Evolutionary conservation across 2,113 vertebrate species (phyloP), one percentile per base, ranked within the genome.

Genomic region (Crotalus helleri): DNA sequence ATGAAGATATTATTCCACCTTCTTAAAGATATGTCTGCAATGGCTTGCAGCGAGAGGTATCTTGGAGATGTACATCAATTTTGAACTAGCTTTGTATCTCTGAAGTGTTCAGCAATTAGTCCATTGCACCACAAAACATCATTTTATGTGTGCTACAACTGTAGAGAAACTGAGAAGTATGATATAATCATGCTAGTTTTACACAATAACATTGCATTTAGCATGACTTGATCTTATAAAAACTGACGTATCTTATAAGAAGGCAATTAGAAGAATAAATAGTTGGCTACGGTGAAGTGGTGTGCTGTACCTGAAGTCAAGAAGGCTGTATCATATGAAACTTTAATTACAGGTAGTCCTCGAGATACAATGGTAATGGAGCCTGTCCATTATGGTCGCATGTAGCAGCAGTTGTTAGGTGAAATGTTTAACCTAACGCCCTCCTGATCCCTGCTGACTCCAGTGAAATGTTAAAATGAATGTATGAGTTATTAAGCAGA

Each of bases 261-360:
- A 26, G 9, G 33, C 55, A 12, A 59, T 49, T 26, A 54, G 4
- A 8, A 54, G 3, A 8, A 51, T n/a, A 6, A 3, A 0, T 0
- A 6, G 19, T 81, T 81, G 69, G 17, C 33, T 39, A 3, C 7
- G 17, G 69, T 39, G 33, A 81, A 39, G 17, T 39, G 33, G 7
- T 39, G 19, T 81, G n/a, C 69, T 81, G 9, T 81, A 39, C 6
- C 7, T 39, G 17, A 81, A 21, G 33, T 21, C 86, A 88, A 24
- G 49, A 7, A 85, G 33, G 33, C 11, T 85, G 33, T 81, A 39
- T 21, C n/a, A 81, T 55, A 23, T 21, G 24, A 91, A 24, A 21
- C 11, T 74, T 90, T 53, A 90, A 53, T 53, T 74, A 74, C 29
- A 61, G 58, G 11, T 54, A 46, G 55, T 26, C 33, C 39, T 89